Conservation (phyloP, 2,797 vertebrate species). For the Urosaurus nigricauda region DNA sequence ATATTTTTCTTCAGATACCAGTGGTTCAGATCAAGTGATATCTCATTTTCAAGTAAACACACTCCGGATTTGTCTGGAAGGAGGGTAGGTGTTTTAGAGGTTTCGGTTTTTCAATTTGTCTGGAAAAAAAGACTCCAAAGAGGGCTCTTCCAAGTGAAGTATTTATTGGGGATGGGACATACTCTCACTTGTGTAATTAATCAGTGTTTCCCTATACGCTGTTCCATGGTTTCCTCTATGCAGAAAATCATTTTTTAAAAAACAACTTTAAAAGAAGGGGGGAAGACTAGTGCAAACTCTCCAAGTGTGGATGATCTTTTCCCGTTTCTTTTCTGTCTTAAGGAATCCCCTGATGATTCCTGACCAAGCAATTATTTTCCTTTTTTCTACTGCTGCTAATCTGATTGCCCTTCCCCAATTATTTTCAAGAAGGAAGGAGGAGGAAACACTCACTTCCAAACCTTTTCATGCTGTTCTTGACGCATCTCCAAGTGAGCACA, state of each 20-base stretch:
- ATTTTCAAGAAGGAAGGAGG: neutral
- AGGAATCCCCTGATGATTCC: constrained; percentile 11
- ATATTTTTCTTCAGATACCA: neutral
- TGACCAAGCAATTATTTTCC: constrained; percentile 10
- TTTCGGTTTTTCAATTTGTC: no score
- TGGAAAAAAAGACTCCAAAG: neutral
- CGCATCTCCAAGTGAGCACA: neutral
- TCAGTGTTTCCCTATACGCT: neutral
- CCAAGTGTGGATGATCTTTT: neutral
- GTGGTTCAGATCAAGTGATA: neutral
- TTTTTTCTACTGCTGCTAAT: neutral
- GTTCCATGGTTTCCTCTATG: neutral
- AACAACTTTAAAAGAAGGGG: no score
- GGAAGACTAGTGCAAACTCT: neutral
- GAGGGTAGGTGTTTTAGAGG: neutral
- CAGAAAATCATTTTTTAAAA: neutral
- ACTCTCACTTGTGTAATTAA: neutral
- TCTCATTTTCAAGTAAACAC: neutral
- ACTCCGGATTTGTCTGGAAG: neutral
- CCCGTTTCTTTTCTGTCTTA: neutral
- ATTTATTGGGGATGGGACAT: neutral
- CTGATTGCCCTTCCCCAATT: neutral
- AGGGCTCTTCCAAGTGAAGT: neutral
- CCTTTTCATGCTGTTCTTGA: neutral
- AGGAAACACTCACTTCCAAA: neutral